These are phyloP conservation scores for Teinopalpus imperialis DNA, from an alignment of 2,888 invertebrate genomes.

Conservation along the genomic window DNA sequence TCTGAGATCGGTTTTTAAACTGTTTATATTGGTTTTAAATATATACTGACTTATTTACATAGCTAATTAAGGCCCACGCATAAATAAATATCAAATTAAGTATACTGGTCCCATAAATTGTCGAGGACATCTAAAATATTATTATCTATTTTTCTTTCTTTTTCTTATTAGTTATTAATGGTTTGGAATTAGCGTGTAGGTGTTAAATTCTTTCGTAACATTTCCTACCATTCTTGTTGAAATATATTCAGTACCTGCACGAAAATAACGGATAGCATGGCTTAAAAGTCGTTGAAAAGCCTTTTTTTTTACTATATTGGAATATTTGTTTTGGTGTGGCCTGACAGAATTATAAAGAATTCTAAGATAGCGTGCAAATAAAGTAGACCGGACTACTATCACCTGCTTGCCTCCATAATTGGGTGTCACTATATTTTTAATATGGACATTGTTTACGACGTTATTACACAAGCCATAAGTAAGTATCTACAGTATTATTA, in stretches of 20 bases:
- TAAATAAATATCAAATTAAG: slow-evolving; percentile 19
- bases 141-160: too few relatives aligned
- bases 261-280: neutral
- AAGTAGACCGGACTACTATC: too few relatives aligned
- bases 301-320: neutral
- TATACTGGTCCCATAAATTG: slow-evolving; percentile 16
- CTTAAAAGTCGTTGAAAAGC: neutral
- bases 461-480: too few relatives aligned
- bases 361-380: too few relatives aligned
- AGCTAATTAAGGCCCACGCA: slow-evolving; percentile 15
- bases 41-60: slow-evolving; percentile 15
- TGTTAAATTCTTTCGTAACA: slow-evolving; percentile 7
- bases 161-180: slow-evolving; percentile 12
- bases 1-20: slow-evolving; percentile 18
- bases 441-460: too few relatives aligned
- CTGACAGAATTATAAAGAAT: too few relatives aligned
- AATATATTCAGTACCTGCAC: neutral
- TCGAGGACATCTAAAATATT: neutral
- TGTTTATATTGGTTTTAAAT: slow-evolving; percentile 19
- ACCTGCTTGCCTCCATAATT: too few relatives aligned
- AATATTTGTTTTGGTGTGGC: too few relatives aligned
- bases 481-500: too few relatives aligned
- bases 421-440: too few relatives aligned
- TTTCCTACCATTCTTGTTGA: neutral
- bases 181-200: slow-evolving; percentile 15